A percentile compares a stretch with the other conserved stretches of the same genome.
These are phyloP conservation scores for Phylloscopus trochilus DNA, from an alignment of 2,113 vertebrate species.

Conservation along the genomic window DNA sequence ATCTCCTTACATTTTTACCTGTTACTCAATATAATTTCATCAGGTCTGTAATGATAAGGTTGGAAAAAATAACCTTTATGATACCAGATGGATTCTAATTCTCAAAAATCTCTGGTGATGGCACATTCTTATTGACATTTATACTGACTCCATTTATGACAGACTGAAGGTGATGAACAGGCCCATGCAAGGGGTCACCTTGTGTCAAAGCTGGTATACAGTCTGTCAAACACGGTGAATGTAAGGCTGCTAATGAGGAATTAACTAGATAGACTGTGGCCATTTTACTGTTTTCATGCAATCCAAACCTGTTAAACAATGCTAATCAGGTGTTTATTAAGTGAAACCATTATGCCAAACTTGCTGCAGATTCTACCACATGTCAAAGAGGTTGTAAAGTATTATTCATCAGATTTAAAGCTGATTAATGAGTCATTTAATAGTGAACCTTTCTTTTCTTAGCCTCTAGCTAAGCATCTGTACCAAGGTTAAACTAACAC, in stretches of 20 bases:
- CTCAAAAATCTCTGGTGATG: constrained; percentile 65
- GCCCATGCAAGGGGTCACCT: constrained; percentile 74
- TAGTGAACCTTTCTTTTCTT: constrained; percentile 61
- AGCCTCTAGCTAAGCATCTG: constrained; percentile 55
- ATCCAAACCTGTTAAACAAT: constrained; percentile 77
- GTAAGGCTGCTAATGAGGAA: constrained; percentile 79
- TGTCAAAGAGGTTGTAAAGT: constrained; percentile 78
- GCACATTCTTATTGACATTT: constrained; percentile 75
- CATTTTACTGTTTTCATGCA: constrained; percentile 74
- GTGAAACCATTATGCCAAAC: constrained; percentile 77
- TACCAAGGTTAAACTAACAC: constrained; percentile 72
- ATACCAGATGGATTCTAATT: constrained; percentile 61
- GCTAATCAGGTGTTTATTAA: constrained; percentile 84
- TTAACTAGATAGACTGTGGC: constrained; percentile 75
- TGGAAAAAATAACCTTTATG: constrained; percentile 70
- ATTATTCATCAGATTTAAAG: constrained; percentile 78
- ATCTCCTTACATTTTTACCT: constrained; percentile 44
- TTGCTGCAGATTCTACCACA: constrained; percentile 66
- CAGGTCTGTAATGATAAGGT: constrained; percentile 53
- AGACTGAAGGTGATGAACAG: constrained; percentile 76
- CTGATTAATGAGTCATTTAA: constrained; percentile 74
- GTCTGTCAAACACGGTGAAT: constrained; percentile 70
- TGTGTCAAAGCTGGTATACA: constrained; percentile 75
- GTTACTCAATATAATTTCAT: constrained; percentile 50
- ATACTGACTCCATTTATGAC: constrained; percentile 72